Percentiles rank a stretch among this genome's conserved stretches.
phyloP scores from a whole-genome alignment of 2,113 vertebrate genomes.

The Reinhardtius hippoglossoides region DNA sequence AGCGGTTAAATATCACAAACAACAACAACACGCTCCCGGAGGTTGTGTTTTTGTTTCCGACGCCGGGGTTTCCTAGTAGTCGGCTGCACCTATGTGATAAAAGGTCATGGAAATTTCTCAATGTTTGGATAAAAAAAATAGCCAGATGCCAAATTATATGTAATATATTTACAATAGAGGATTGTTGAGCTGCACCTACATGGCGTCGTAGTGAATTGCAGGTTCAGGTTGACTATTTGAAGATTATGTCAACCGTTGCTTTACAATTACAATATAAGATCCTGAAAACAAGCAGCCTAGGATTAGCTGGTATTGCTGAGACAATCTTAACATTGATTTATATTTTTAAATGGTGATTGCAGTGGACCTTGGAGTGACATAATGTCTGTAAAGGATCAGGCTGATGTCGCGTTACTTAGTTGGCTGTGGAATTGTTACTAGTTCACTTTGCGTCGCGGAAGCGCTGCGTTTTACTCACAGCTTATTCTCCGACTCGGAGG shows the following conservation, averaged over 20 bases:
- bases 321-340: slow-evolving; percentile 45
- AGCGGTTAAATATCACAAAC: not conserved
- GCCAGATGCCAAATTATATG: slow-evolving; percentile 50
- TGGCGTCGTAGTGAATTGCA: slow-evolving; percentile 19
- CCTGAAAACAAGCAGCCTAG: slow-evolving; percentile 30
- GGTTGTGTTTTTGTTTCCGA: slow-evolving; percentile 28
- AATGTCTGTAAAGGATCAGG: slow-evolving; percentile 31
- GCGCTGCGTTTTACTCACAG: slow-evolving; percentile 31
- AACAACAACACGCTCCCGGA: slow-evolving; percentile 23
- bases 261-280: slow-evolving; percentile 34
- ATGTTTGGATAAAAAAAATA: slow-evolving; percentile 2
- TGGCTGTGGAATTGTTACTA: slow-evolving; percentile 50
- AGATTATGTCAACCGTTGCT: slow-evolving; percentile 13
- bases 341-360: slow-evolving; percentile 14
- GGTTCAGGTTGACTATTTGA: slow-evolving; percentile 15
- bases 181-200: not conserved
- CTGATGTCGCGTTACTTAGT: slow-evolving; percentile 38
- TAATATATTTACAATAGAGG: slow-evolving; percentile 1
- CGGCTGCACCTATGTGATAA: slow-evolving; percentile 24
- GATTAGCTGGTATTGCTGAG: slow-evolving; percentile 45
- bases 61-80: slow-evolving; percentile 20
- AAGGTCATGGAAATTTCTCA: slow-evolving; percentile 8
- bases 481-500: slow-evolving; percentile 34
- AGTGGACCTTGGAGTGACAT: slow-evolving; percentile 19
- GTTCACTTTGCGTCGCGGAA: slow-evolving; percentile 21